Conservation (phyloP, 2,888 invertebrate genomes). For the Atrina japonica region DNA sequence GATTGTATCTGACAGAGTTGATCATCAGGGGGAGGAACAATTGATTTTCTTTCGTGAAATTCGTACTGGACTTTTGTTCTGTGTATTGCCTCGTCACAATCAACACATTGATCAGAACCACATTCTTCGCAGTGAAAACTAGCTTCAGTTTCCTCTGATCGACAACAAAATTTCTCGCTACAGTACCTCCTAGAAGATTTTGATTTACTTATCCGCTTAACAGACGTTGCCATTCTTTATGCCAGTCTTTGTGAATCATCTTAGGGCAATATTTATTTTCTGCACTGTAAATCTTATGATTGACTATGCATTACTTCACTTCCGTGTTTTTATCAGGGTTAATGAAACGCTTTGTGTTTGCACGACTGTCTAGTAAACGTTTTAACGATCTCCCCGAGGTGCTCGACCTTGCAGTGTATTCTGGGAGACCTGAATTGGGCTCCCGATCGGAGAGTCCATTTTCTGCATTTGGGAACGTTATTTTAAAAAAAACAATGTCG, state of each 20-base stretch:
- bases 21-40: conserved; percentile 68
- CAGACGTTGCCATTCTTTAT: conserved; percentile 55
- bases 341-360: conserved; percentile 26
- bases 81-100: conserved; percentile 78
- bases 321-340: conserved; percentile 31
- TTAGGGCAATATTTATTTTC: conserved; percentile 4
- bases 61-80: conserved; percentile 68
- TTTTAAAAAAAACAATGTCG: conserved; percentile 65
- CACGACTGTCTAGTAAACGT: background rate
- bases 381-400: conserved; percentile 12
- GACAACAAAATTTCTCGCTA: conserved; percentile 76
- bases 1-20: conserved; percentile 73
- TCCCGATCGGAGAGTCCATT: conserved; percentile 26
- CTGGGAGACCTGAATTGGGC: conserved; percentile 25
- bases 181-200: conserved; percentile 73
- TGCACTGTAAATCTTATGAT: background rate
- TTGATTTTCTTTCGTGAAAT: conserved; percentile 73
- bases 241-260: conserved; percentile 51
- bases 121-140: conserved; percentile 77
- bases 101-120: conserved; percentile 77
- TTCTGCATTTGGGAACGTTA: conserved; percentile 21
- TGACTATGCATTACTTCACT: conserved; percentile 14
- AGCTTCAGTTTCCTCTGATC: conserved; percentile 71
- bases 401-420: conserved; percentile 45
- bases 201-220: conserved; percentile 62